These are phyloP conservation scores for Muraenolepis orangiensis DNA, from an alignment of 2,797 vertebrate species.

Conservation along the genomic window DNA sequence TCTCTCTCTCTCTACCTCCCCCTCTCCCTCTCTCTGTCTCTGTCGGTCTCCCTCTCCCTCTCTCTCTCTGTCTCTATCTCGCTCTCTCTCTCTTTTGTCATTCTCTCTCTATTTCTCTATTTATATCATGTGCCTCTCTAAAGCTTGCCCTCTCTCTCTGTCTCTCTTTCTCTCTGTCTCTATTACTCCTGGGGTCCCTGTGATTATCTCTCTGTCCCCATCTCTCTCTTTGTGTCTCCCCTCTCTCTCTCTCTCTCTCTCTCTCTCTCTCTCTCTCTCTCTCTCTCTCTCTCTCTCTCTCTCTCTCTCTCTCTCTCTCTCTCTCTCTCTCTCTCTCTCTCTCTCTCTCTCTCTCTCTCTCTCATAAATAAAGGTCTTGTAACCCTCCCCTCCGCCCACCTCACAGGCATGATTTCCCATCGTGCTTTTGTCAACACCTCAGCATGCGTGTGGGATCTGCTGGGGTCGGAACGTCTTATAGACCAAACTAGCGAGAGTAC, in stretches of 20 bases:
- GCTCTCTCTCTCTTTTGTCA: background rate
- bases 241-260: too few relatives aligned
- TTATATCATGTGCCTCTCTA: background rate
- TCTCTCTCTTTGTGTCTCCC: too few relatives aligned
- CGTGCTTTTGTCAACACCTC: conserved; percentile 36
- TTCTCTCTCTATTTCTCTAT: background rate
- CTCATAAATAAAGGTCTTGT: conserved; percentile 33
- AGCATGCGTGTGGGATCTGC: too few relatives aligned
- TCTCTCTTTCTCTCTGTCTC: too few relatives aligned
- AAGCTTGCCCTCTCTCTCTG: background rate
- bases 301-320: background rate
- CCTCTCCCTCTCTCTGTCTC: background rate
- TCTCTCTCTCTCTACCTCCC: background rate
- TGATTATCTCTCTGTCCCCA: background rate
- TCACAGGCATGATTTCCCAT: conserved; percentile 1
- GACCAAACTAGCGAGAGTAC: background rate
- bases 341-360: too few relatives aligned
- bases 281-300: background rate
- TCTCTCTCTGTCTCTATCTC: background rate
- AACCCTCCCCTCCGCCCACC: conserved; percentile 25
- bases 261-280: too few relatives aligned
- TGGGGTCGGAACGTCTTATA: conserved; percentile 3
- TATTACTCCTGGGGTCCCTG: too few relatives aligned
- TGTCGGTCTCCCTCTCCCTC: background rate
- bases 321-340: too few relatives aligned